Evolutionary conservation across 2,113 vertebrate genomes (phyloP).

Genomic region (Lipotes vexillifer): DNA sequence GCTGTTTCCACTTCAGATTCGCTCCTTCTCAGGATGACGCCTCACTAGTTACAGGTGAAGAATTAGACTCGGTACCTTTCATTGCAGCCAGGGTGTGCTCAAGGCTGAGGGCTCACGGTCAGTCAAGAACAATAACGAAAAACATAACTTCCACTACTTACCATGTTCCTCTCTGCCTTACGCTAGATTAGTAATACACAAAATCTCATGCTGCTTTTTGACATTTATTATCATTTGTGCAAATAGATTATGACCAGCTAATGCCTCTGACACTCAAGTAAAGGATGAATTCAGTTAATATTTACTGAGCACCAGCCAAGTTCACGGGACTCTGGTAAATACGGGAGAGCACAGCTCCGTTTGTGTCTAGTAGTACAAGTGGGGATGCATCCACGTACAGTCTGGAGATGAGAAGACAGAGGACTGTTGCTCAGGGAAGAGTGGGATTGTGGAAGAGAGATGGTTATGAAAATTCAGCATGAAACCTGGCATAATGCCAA

Average conservation of each 20-base stretch:
- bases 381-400: rapidly evolving
- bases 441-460: neutral
- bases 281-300: slow-evolving; percentile 46
- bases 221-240: slow-evolving; percentile 28
- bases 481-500: neutral
- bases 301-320: slow-evolving; percentile 22
- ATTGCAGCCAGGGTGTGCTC: neutral
- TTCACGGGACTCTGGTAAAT: neutral
- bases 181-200: neutral
- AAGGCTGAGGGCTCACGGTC: neutral
- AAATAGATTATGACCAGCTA: slow-evolving; percentile 49
- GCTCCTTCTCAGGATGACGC: rapidly evolving
- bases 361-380: neutral
- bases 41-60: neutral
- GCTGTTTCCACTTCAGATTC: slow-evolving; percentile 8
- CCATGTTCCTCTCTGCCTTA: neutral
- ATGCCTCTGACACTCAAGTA: slow-evolving; percentile 49
- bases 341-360: neutral
- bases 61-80: neutral
- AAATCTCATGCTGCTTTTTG: slow-evolving; percentile 28
- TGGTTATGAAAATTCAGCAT: neutral
- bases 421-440: neutral
- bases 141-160: neutral
- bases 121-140: neutral
- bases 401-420: neutral